Base-by-base conservation (phyloP, 2,797 vertebrate genomes). In the Siniperca undulata region DNA sequence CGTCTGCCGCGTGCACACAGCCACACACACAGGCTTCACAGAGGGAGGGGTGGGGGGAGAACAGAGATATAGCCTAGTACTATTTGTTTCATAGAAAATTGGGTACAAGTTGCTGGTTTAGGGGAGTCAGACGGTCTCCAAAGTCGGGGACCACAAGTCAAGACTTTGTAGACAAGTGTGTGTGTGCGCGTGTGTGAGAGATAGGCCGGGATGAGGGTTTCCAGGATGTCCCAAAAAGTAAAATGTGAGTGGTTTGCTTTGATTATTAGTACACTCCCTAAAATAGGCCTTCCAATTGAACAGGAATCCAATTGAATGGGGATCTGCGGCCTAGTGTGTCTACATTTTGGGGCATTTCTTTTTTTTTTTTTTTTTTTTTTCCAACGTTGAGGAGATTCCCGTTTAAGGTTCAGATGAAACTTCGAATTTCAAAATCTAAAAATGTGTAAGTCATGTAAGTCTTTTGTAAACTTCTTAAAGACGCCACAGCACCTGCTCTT, bases 1-100 rank as follows among this genome's bases (percentile, higher is more conserved):
- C 75, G 75, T 91, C 87, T 87, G 78, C 81, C 78, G 71, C 56
- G 88, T 76, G 84, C 75, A 44, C 56, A 22, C 74, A 36, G 13
- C 38, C 56, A 22, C 76, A 22, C 79, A 48, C 70, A 74, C 36
- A 36, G 36, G 36, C 36, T 22, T 36, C 66, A 60, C 53, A 2
- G 38, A 50, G 40, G 48, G 42, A 13, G 22, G 1, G 62, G 62
- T 7, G 7, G 22, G 64, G 16, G 27, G 56, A 30, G 30, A 30
- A 30, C 30, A 30, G 30, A 66, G 24, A 71, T 66, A 20, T 16
- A 46, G 42, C 42, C 1, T 44, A 44, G 65, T n/a, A 27, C 44
- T 59, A 20, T 44, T 74, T 71, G 65, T 70, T 68, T 67, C 10
- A 67, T 53, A 55, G 12, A 60, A 36, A 61, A 42, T 40, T 14